Base-by-base conservation (phyloP, 2,113 vertebrate species). In the Larimichthys polyactis region DNA sequence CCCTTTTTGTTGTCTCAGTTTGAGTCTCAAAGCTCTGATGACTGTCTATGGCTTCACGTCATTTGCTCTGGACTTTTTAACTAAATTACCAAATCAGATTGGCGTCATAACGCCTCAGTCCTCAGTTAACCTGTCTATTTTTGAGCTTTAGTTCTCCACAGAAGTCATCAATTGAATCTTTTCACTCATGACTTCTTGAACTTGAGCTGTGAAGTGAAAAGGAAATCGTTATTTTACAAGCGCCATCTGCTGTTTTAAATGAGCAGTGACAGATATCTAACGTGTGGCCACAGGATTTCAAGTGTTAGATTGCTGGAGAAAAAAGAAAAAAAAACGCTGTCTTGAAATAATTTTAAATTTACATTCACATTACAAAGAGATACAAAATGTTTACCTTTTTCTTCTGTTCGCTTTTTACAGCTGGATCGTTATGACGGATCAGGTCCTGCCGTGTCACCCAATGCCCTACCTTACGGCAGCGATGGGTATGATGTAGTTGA, bases 401-500 rank as follows among this genome's bases (percentile, higher is more conserved):
- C 67, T 10, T 66, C 14, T 29, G 9, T 69, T 62, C 57, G 0
- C n/a, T 40, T 72, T 20, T 75, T 63, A 51, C 94, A 98, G 80
- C 52, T 96, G 89, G 98, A 99, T 79, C 92, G 94, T 44, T 90
- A 90, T 3, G 95, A 96, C 51, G 93, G 94, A 90, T 96, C 86
- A 84, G 97, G 96, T 84, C 95, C 96, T 7, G 97, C 97, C 0
- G 96, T 97, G 90, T 97, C 97, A 11, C 97, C 98, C 76, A 98
- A 96, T 63, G 97, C 97, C 0, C 94, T 97, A 80, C 96, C 97
- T 88, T 96, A 96, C 0, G 96, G 97, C 59, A 94, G 95, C 0
- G 98, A 99, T 60, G 97, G 97, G 46, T 96, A 99, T 64, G 96
- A 97, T 11, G 94, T 96, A 0, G 95, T 97, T 15, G 98, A 99